A percentile compares a stretch with the other conserved stretches of the same genome.
Conservation (phyloP, 2,888 invertebrate genomes). For the Tupiocoris notatus region DNA sequence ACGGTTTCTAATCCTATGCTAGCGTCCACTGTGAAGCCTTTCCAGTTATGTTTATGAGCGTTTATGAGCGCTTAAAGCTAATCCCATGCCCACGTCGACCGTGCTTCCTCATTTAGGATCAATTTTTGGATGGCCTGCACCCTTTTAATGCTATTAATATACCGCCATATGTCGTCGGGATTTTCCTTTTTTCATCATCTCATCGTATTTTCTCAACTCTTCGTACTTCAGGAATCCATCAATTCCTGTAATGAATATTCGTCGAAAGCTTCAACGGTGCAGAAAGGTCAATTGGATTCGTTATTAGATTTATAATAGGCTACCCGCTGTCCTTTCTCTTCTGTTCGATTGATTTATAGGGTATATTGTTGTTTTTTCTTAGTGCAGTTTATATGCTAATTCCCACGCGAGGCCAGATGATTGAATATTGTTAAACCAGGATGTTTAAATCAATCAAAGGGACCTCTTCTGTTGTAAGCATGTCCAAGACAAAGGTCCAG, state of each 20-base stretch:
- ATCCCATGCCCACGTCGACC: too few relatives aligned
- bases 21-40: too few relatives aligned
- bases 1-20: too few relatives aligned
- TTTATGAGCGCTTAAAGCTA: too few relatives aligned
- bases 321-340: constrained; percentile 14
- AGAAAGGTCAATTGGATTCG: constrained; percentile 1
- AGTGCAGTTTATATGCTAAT: constrained; percentile 35
- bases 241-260: neutral
- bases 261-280: neutral
- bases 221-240: neutral
- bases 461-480: neutral
- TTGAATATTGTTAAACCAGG: constrained; percentile 38
- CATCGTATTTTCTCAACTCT: too few relatives aligned
- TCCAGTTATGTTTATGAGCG: too few relatives aligned
- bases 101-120: too few relatives aligned
- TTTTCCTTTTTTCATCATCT: too few relatives aligned
- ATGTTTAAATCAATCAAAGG: constrained; percentile 35
- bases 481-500: constrained; percentile 20
- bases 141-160: too few relatives aligned
- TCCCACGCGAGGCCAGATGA: constrained; percentile 14
- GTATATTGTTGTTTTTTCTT: constrained; percentile 19
- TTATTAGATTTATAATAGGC: constrained; percentile 27
- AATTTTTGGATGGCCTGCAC: too few relatives aligned
- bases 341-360: constrained; percentile 24
- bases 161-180: too few relatives aligned